phyloP scores from a whole-genome alignment of 2,888 invertebrate genomes.

The Agrilus mali region DNA sequence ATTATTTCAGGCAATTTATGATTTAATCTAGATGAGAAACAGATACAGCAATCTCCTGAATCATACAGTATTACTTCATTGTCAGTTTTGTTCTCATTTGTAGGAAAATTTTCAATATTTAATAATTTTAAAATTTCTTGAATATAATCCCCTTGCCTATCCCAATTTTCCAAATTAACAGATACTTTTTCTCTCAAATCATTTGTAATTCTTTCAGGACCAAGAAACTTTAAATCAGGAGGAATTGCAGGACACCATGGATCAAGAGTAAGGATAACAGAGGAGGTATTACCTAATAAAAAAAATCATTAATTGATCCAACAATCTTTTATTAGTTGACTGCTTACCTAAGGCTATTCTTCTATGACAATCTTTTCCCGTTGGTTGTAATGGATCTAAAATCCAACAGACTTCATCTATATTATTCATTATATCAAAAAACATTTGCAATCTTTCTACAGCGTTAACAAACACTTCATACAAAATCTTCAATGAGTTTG shows the following conservation, averaged over 20 bases:
- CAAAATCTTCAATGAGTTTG: slow-evolving; percentile 20
- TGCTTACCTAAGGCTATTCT: slow-evolving; percentile 30
- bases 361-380: slow-evolving; percentile 26
- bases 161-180: slow-evolving; percentile 30
- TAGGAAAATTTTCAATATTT: slow-evolving; percentile 26
- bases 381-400: slow-evolving; percentile 32
- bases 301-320: not conserved
- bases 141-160: slow-evolving; percentile 20
- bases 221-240: slow-evolving; percentile 33
- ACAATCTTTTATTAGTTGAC: not conserved
- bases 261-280: slow-evolving; percentile 29
- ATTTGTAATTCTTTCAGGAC: slow-evolving; percentile 27
- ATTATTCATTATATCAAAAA: slow-evolving; percentile 32
- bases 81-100: slow-evolving; percentile 10
- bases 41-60: slow-evolving; percentile 32
- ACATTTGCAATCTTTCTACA: slow-evolving; percentile 25
- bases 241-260: slow-evolving; percentile 22
- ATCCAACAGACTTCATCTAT: slow-evolving; percentile 30
- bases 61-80: slow-evolving; percentile 14
- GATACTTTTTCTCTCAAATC: slow-evolving; percentile 22
- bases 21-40: slow-evolving; percentile 28
- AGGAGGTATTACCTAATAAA: slow-evolving; percentile 27
- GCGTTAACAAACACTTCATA: slow-evolving; percentile 22
- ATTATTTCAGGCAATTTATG: slow-evolving; percentile 30
- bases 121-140: slow-evolving; percentile 28